Conservation (phyloP, 2,113 vertebrate genomes). For the Myrmecobius fasciatus region DNA sequence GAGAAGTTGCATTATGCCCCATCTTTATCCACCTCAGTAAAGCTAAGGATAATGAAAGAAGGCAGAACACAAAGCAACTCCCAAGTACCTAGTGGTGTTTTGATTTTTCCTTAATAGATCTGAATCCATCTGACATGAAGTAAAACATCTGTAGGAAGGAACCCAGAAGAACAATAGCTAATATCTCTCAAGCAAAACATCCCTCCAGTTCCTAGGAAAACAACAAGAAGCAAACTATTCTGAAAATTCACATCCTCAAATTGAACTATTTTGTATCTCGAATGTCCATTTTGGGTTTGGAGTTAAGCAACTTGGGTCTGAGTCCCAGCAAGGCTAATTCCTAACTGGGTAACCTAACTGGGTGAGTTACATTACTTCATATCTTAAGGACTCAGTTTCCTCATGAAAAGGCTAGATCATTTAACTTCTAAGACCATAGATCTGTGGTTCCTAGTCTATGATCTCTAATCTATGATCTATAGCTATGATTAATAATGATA, state of each 20-base stretch:
- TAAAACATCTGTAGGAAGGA: neutral
- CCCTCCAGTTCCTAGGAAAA: neutral
- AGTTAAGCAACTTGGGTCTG: too few relatives aligned
- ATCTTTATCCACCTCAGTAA: neutral
- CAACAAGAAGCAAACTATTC: neutral
- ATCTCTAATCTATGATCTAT: neutral
- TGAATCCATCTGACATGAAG: neutral
- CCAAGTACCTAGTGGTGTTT: neutral
- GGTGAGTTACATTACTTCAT: neutral
- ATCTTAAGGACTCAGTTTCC: neutral
- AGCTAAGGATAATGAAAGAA: neutral
- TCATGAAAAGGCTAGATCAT: neutral
- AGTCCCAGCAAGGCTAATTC: neutral
- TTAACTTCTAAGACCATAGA: neutral
- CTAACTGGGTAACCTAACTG: neutral
- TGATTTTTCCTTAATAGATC: neutral
- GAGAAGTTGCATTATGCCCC: neutral
- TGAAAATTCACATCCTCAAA: neutral
- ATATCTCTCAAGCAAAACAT: neutral
- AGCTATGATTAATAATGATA: neutral
- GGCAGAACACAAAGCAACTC: neutral
- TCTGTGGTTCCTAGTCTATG: neutral
- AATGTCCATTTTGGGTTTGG: too few relatives aligned
- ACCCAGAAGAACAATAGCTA: neutral
- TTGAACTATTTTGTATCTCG: neutral